These are phyloP conservation scores for Dolichopus griseipennis DNA, from an alignment of 2,888 invertebrate genomes.

Conservation along the genomic window DNA sequence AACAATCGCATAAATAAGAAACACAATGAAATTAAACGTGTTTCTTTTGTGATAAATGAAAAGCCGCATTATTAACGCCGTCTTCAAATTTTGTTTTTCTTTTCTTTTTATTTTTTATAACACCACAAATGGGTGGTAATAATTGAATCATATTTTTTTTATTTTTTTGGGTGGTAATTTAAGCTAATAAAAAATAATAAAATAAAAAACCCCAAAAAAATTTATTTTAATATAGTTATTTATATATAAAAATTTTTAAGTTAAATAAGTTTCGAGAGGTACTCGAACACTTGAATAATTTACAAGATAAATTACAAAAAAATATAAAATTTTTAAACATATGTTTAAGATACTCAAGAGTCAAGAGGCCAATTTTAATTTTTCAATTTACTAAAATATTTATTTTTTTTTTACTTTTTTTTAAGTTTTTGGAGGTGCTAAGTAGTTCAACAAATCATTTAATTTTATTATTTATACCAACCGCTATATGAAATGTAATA, in stretches of 20 bases:
- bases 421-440: too few species aligned
- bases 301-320: neutral
- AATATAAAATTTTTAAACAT: too few species aligned
- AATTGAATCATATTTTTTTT: neutral
- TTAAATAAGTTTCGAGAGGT: neutral
- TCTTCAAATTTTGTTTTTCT: neutral
- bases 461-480: too few species aligned
- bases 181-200: neutral
- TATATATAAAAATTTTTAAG: too few species aligned
- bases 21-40: neutral
- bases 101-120: neutral
- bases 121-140: neutral
- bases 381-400: too few species aligned
- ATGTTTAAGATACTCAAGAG: too few species aligned
- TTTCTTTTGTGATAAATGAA: neutral
- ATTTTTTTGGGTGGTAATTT: neutral
- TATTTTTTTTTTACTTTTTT: too few species aligned
- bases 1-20: slow-evolving; percentile 6
- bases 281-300: neutral
- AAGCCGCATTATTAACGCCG: neutral
- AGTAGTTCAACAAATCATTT: too few species aligned
- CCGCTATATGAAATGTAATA: too few species aligned
- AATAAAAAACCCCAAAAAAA: neutral
- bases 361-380: too few species aligned
- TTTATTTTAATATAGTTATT: neutral